Conservation (phyloP, 2,113 vertebrate species). For the Cranoglanis bouderius region DNA sequence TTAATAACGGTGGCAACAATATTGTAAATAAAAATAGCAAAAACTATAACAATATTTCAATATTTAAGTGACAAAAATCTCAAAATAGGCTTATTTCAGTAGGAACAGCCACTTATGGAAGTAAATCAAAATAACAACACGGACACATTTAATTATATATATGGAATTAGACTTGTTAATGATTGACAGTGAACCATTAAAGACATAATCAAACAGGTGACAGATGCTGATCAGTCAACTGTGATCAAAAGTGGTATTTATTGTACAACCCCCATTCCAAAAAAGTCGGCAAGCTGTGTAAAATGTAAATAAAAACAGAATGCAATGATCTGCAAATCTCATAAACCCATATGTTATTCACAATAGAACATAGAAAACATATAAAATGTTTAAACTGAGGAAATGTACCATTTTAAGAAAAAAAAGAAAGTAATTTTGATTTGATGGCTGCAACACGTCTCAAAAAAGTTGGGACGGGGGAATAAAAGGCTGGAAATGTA, state of each 20-base stretch:
- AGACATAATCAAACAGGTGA: background rate
- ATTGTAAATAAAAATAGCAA: background rate
- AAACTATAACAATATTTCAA: background rate
- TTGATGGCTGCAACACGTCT: too few relatives aligned
- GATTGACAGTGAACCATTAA: background rate
- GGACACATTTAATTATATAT: background rate
- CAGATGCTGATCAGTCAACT: background rate
- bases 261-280: too few relatives aligned
- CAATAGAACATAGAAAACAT: too few relatives aligned
- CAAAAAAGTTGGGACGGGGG: too few relatives aligned
- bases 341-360: too few relatives aligned
- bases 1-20: background rate
- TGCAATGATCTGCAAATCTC: too few relatives aligned
- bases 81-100: background rate
- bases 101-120: background rate
- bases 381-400: too few relatives aligned
- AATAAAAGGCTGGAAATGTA: too few relatives aligned
- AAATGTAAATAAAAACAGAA: too few relatives aligned
- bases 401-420: too few relatives aligned
- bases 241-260: background rate
- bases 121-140: background rate
- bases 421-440: too few relatives aligned
- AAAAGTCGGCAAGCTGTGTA: too few relatives aligned
- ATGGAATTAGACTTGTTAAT: background rate
- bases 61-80: background rate